phyloP scores from a whole-genome alignment of 2,113 vertebrate genomes.

The Eretmochelys imbricata region DNA sequence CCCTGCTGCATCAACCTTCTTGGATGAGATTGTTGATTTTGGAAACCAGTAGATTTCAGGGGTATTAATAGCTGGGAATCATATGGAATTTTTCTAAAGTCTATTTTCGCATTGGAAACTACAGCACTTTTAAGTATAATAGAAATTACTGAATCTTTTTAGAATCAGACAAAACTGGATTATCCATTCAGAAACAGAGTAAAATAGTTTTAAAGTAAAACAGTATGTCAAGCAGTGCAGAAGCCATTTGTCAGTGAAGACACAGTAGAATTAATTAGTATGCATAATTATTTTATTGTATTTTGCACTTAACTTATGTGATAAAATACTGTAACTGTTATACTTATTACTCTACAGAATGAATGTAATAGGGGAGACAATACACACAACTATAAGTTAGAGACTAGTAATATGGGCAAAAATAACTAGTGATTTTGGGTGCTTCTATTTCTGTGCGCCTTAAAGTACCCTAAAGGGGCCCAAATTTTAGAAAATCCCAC shows the following conservation, averaged over 20 bases:
- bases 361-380: not conserved
- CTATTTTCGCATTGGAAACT: slow-evolving; percentile 20
- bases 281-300: not conserved
- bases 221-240: not conserved
- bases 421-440: not conserved
- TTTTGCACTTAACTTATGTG: slow-evolving; percentile 3
- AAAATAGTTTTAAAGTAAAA: slow-evolving; percentile 32
- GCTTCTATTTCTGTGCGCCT: not conserved
- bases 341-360: slow-evolving; percentile 1
- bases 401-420: not conserved
- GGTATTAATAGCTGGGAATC: slow-evolving; percentile 18
- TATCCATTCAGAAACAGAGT: slow-evolving; percentile 43
- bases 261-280: slow-evolving; percentile 5
- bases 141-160: slow-evolving; percentile 31
- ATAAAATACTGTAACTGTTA: not conserved
- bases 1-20: slow-evolving; percentile 31
- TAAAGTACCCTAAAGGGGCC: not conserved
- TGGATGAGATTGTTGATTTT: slow-evolving; percentile 26
- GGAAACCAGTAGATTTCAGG: slow-evolving; percentile 38
- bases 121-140: slow-evolving; percentile 29
- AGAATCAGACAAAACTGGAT: not conserved
- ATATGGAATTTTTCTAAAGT: slow-evolving; percentile 46
- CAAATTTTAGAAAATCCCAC: not conserved
- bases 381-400: not conserved
- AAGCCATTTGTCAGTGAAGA: slow-evolving; percentile 3